Conservation (phyloP, 1,140 invertebrate genomes). For the Caenorhabditis inopinata region DNA sequence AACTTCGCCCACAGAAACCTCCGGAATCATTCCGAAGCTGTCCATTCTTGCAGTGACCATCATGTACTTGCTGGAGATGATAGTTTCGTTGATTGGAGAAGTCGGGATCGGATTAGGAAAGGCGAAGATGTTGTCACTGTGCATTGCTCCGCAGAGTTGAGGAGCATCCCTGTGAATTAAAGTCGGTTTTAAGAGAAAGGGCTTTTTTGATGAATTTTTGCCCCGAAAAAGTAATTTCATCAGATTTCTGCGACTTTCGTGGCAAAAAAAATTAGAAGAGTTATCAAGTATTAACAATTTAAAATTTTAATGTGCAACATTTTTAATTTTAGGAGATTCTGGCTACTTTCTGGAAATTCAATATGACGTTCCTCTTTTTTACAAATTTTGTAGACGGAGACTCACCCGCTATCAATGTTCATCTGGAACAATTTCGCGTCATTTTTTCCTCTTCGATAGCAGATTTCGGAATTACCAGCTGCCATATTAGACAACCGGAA, state of each 20-base stretch:
- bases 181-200: conserved; percentile 34
- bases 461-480: conserved; percentile 53
- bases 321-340: no score
- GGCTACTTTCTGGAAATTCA: no score
- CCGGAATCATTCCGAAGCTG: conserved; percentile 52
- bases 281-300: no score
- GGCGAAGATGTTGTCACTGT: conserved; percentile 2
- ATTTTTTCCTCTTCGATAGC: conserved; percentile 35
- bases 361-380: conserved; percentile 16
- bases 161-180: not conserved
- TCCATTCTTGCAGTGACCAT: conserved; percentile 47
- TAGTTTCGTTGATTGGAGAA: not conserved
- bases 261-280: no score
- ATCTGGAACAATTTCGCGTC: conserved; percentile 26
- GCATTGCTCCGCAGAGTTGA: conserved; percentile 24
- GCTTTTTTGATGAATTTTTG: not conserved
- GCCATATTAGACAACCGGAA: conserved; percentile 12
- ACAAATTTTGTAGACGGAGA: not conserved
- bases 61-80: conserved; percentile 44
- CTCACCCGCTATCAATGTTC: conserved; percentile 30
- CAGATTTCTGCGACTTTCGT: no score
- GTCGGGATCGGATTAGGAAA: not conserved
- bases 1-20: conserved; percentile 50
- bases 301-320: no score
- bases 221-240: no score